phyloP scores from a whole-genome alignment of 2,113 vertebrate genomes.

The Catharus minimus region DNA sequence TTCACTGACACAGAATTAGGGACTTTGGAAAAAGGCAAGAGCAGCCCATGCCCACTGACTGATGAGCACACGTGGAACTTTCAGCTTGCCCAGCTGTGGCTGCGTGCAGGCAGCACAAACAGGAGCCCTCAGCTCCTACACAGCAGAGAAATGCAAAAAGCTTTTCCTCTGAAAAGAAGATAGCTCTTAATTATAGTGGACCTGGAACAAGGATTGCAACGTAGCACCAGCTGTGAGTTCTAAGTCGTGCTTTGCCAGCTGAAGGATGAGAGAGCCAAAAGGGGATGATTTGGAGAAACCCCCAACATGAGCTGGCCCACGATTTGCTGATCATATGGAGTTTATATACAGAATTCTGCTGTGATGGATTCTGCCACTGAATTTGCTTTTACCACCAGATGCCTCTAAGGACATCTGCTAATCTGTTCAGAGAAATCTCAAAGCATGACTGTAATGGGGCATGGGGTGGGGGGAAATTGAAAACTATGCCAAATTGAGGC shows the following conservation, averaged over 20 bases:
- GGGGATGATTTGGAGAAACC: constrained; percentile 45
- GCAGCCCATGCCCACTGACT: neutral
- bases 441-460: neutral
- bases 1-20: neutral
- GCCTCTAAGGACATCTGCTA: constrained; percentile 58
- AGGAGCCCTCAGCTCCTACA: neutral
- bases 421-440: constrained; percentile 28
- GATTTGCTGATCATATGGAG: constrained; percentile 37
- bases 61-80: neutral
- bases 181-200: constrained; percentile 25
- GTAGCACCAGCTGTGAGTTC: constrained; percentile 26
- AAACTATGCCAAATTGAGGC: neutral
- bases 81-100: neutral
- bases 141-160: neutral
- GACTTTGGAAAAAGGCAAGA: neutral
- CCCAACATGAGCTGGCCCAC: constrained; percentile 29
- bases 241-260: constrained; percentile 8
- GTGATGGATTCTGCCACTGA: constrained; percentile 29
- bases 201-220: constrained; percentile 25
- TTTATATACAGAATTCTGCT: constrained; percentile 28
- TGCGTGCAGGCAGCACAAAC: neutral
- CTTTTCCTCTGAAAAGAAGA: neutral
- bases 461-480: neutral
- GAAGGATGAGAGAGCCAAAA: constrained; percentile 32
- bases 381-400: constrained; percentile 41